Evolutionary conservation across 2,113 vertebrate species (phyloP), one percentile per base, ranked within the genome.

Genomic region (Scalopus aquaticus): DNA sequence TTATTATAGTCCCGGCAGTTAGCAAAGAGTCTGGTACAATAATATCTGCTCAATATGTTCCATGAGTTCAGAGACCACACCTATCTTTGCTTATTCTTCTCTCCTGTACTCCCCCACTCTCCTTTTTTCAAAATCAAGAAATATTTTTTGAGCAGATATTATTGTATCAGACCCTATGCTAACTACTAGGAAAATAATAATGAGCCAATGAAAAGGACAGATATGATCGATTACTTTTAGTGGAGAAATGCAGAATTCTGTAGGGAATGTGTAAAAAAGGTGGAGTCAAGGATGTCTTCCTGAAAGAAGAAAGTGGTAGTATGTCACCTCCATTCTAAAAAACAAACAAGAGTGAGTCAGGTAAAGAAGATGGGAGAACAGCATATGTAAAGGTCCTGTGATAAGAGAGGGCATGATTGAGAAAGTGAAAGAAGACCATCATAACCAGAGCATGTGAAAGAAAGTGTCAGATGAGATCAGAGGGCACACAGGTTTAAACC

Each of bases 211-310:
- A n/a, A n/a, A n/a, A n/a, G n/a, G n/a, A n/a, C n/a, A n/a, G n/a
- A n/a, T n/a, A 26, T 70, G 13, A 67, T 88, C 49, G 81, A 65
- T 46, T 30, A 79, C 62, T 62, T 87, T 95, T 93, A 82, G 51
- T 49, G 64, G 39, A 60, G 2, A 58, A 93, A 81, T 80, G 51
- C 2, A 54, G 42, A 19, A 30, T 83, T 4, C 32, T 84, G 10
- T 32, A 2, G 12, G 32, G 8, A 69, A 49, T 65, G 19, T 62
- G 28, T 81, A 82, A 70, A 86, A 76, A 30, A 30, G 8, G 49
- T 17, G 30, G 20, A 51, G 17, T 81, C 32, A 67, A 83, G 30
- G 6, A 76, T 28, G 19, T 32, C n/a, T 73, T 77, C 17, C 39
- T 58, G 9, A 88, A 91, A 51, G n/a, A 88, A 51, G 9, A 64